phyloP scores from a whole-genome alignment of 92 coral and sea anemone genomes.

The Metridium senile region DNA sequence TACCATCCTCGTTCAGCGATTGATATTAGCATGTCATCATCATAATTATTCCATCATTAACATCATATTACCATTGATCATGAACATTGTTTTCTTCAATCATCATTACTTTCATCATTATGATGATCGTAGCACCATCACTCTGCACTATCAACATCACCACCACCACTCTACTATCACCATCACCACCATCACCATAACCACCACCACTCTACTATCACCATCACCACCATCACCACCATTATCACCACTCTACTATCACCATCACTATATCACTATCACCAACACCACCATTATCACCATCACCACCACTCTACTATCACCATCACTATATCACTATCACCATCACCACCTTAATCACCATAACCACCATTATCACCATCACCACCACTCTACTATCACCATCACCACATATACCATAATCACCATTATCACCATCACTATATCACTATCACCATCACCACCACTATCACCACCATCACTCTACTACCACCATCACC shows the following conservation, averaged over 20 bases:
- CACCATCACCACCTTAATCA: not conserved
- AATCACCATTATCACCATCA: not conserved
- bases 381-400: not conserved
- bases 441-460: not conserved
- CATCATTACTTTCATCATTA: not conserved
- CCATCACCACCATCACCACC: not conserved
- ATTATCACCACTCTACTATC: not conserved
- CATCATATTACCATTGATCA: too few species aligned
- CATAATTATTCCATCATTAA: too few species aligned
- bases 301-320: not conserved
- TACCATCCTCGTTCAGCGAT: too few species aligned
- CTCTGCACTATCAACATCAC: not conserved
- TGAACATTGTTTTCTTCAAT: not conserved
- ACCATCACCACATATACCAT: not conserved
- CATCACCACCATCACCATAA: not conserved
- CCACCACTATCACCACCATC: not conserved
- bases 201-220: not conserved
- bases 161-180: not conserved
- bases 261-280: not conserved
- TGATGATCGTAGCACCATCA: not conserved
- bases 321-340: not conserved
- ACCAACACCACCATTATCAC: not conserved
- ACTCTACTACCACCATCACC: not conserved
- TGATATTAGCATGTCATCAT: too few species aligned
- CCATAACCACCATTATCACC: not conserved